A percentile compares a stretch with the other conserved stretches of the same genome.
Evolutionary conservation across 2,113 vertebrate species (phyloP).

Genomic region (Daboia siamensis): DNA sequence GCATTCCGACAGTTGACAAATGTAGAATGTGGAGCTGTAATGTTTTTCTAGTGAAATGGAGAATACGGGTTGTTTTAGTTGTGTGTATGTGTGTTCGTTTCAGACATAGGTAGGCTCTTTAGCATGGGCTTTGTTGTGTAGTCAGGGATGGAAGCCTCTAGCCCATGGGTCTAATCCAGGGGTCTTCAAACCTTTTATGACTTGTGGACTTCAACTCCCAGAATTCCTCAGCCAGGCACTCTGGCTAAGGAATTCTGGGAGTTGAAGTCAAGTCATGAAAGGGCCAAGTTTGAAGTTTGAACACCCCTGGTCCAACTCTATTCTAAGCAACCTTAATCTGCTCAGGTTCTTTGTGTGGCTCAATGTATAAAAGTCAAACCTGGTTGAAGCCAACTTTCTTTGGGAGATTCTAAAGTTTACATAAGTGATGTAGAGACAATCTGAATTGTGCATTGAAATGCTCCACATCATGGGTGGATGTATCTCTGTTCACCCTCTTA

Average conservation of each 20-base stretch:
- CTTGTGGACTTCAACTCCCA: too few species aligned
- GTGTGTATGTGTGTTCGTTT: slow-evolving; percentile 35
- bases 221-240: too few species aligned
- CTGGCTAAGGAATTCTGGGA: too few species aligned
- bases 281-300: too few species aligned
- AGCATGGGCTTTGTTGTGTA: slow-evolving; percentile 59
- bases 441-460: slow-evolving; percentile 67
- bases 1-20: slow-evolving; percentile 68
- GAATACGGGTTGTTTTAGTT: slow-evolving; percentile 73
- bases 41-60: slow-evolving; percentile 70
- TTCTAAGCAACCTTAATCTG: slow-evolving; percentile 55
- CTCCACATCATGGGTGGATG: slow-evolving; percentile 54
- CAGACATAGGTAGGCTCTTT: slow-evolving; percentile 56
- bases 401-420: slow-evolving; percentile 73
- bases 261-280: too few species aligned
- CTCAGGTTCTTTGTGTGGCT: slow-evolving; percentile 57
- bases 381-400: slow-evolving; percentile 65
- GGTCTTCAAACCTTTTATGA: too few species aligned
- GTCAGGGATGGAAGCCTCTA: not conserved
- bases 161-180: not conserved
- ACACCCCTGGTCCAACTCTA: slow-evolving; percentile 2
- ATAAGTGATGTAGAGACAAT: slow-evolving; percentile 76
- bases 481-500: slow-evolving; percentile 64
- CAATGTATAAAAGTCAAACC: slow-evolving; percentile 61
- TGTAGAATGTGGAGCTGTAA: slow-evolving; percentile 75